Conservation (phyloP, 2,113 vertebrate genomes). For the Strix uralensis region DNA sequence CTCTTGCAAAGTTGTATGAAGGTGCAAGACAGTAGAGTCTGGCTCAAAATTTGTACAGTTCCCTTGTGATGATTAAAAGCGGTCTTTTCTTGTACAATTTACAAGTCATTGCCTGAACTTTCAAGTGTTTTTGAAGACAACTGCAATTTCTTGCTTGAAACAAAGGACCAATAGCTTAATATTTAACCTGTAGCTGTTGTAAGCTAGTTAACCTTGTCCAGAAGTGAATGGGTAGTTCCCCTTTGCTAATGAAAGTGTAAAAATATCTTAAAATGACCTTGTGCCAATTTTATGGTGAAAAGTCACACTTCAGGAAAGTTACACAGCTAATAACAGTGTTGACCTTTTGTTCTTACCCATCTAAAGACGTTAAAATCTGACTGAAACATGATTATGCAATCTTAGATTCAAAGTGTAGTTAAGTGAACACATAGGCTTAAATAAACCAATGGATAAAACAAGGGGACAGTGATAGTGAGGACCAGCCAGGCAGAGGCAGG, state of each 20-base stretch:
- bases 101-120: background rate
- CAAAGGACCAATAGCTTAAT: background rate
- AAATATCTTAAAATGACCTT: slow-evolving; percentile 20
- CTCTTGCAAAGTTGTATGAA: background rate
- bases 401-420: background rate
- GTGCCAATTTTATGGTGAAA: background rate
- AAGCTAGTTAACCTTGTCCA: slow-evolving; percentile 36
- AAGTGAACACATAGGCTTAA: background rate
- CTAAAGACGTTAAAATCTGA: background rate
- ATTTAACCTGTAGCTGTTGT: slow-evolving; percentile 31
- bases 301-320: slow-evolving; percentile 38
- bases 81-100: background rate
- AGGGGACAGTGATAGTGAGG: background rate
- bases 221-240: slow-evolving; percentile 21
- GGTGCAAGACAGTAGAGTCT: background rate
- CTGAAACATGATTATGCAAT: background rate
- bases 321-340: background rate
- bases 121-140: background rate
- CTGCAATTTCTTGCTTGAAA: background rate
- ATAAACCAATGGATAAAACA: background rate
- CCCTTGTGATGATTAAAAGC: background rate
- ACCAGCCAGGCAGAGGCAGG: background rate
- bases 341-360: slow-evolving; percentile 18
- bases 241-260: background rate
- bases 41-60: background rate